Conservation (phyloP, 2,113 vertebrate genomes). For the Rhynchomys soricoides region DNA sequence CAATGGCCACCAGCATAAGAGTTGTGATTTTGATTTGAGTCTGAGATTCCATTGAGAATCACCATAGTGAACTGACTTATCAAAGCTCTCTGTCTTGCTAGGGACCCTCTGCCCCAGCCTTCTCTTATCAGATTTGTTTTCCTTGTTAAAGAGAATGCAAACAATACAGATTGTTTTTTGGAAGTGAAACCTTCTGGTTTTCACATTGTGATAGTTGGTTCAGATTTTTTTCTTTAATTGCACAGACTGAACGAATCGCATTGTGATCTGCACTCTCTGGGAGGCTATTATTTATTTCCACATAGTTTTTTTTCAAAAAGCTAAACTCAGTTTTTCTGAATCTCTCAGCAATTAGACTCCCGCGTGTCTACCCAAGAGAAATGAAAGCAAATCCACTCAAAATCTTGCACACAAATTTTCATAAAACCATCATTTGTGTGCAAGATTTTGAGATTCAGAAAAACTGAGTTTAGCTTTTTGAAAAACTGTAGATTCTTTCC, state of each 20-base stretch:
- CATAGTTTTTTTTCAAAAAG: too few relatives aligned
- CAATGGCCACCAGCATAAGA: not conserved
- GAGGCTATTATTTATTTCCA: not conserved
- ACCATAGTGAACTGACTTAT: not conserved
- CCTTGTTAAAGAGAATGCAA: constrained; percentile 2
- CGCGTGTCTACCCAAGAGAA: too few relatives aligned
- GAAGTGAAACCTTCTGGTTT: not conserved
- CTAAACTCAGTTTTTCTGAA: too few relatives aligned
- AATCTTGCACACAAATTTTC: too few relatives aligned
- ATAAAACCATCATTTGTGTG: too few relatives aligned
- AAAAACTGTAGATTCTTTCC: not conserved
- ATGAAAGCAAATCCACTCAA: too few relatives aligned
- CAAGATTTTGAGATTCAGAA: not conserved
- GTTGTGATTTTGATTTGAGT: not conserved
- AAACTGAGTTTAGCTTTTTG: constrained; percentile 13
- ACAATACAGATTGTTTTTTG: not conserved
- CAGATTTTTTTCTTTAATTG: not conserved
- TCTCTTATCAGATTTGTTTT: not conserved
- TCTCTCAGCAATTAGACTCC: too few relatives aligned
- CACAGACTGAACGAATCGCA: not conserved
- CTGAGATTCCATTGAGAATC: not conserved
- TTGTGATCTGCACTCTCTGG: not conserved
- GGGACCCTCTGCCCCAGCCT: not conserved
- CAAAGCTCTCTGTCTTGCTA: not conserved
- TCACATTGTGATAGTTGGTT: not conserved